Evolutionary conservation across 2,113 vertebrate genomes (phyloP), one percentile per base, ranked within the genome.

Genomic region (Brachypodius melanocephalos): DNA sequence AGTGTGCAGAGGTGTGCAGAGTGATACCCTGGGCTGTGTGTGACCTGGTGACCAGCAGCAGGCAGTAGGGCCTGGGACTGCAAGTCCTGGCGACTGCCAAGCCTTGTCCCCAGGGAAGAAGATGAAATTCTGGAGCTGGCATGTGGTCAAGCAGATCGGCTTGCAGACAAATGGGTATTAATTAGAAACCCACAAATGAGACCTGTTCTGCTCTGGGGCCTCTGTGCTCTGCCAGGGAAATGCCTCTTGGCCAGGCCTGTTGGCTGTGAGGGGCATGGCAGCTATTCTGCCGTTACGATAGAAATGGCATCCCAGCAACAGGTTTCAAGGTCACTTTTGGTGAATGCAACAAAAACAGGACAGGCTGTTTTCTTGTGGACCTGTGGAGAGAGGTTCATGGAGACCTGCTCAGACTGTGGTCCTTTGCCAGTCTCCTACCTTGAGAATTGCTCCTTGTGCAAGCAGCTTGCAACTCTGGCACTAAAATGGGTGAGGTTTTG

Each of bases 121-220:
- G 45, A 22, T 85, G 58, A 48, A 88, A 59, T 69, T 45, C 49
- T 58, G 63, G 12, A 8, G 8, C 45, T 45, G 79, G 75, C 36
- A 22, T 28, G 71, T 52, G 67, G 42, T 85, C 2, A 8, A 46
- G 43, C 54, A 88, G 45, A 68, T 88, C 63, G 88, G 42, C 75
- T 68, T 79, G 71, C 79, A 85, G 80, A 66, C 63, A 84, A 93
- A 73, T 36, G 28, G 26, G 13, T 61, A 43, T 90, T 66, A 85
- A 88, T 92, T 90, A 93, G 83, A 90, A 88, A 68, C 25, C 24
- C 45, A 17, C n/a, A 36, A 11, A 73, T 88, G 75, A 92, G 54
- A 57, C 19, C 19, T 69, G 49, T 21, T 79, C 40, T 82, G 43
- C 75, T 71, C 36, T 59, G 69, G 20, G 61, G 8, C 48, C 57